Evolutionary conservation across 2,888 invertebrate species (phyloP).

Genomic region (Tinea pellionella): DNA sequence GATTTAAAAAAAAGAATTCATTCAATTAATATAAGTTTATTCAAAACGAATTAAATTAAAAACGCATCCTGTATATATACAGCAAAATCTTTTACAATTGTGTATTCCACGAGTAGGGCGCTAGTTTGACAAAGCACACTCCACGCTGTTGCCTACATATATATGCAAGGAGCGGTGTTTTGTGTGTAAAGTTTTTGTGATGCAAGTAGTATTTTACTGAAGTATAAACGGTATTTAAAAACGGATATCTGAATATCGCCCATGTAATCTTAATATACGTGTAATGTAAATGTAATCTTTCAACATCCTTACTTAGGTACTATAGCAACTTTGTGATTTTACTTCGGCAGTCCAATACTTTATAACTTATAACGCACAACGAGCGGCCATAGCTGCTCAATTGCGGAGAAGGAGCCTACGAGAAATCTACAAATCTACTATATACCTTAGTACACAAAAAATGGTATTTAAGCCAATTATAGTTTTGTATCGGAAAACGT

Average conservation of each 20-base stretch:
- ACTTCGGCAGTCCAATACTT: too few relatives aligned
- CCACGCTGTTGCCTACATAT: slow-evolving; percentile 1
- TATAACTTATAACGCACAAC: too few relatives aligned
- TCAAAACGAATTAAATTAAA: background rate
- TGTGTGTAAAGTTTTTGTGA: background rate
- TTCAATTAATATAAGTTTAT: background rate
- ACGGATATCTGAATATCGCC: background rate
- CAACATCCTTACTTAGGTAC: too few relatives aligned
- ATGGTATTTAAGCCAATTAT: too few relatives aligned
- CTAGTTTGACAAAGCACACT: slow-evolving; percentile 15
- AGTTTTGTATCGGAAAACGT: background rate
- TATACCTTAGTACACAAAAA: too few relatives aligned
- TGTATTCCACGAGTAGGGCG: slow-evolving; percentile 12
- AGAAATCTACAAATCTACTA: too few relatives aligned
- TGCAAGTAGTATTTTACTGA: background rate
- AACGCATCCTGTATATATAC: background rate
- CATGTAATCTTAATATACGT: too few relatives aligned
- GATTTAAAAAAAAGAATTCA: too few relatives aligned
- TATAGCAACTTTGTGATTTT: too few relatives aligned
- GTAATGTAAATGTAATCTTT: too few relatives aligned
- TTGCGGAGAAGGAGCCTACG: too few relatives aligned
- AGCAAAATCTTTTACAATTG: slow-evolving; percentile 16
- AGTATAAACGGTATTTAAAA: background rate
- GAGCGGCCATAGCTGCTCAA: too few relatives aligned
- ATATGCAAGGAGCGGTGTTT: slow-evolving; percentile 8